Base-by-base conservation (phyloP, 2,888 invertebrate genomes). In the Tortricodes alternella region DNA sequence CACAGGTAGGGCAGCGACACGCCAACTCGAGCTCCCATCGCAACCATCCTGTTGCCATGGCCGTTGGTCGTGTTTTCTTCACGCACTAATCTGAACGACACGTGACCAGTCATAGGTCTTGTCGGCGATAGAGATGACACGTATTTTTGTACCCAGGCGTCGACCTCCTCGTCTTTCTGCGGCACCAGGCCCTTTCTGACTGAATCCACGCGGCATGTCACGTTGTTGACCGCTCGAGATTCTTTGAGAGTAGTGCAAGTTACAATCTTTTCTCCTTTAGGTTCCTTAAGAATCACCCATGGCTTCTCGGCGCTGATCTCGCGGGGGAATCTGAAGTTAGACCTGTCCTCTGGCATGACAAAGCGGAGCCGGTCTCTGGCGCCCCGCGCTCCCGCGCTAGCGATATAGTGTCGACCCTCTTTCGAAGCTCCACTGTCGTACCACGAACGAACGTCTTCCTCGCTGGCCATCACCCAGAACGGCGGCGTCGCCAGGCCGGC, bases 201-300 rank as follows among this genome's bases (percentile, higher is more conserved):
- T 44, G 92, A 85, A 68, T 96, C 94, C 38, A 96, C 92, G 3
- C 93, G 92, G 68, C 96, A 96, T 2, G 95, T 95, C 16, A 96
- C 95, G 73, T 96, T 96, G 50, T 96, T 95, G 32, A 96, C 94
- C 1, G 96, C 94, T 43, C 92, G 92, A 1, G 96, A 95, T 57
- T 95, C 94, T 74, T 95, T 95, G 37, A 96, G 89, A 0, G 96
- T 96, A 1, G 96, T 96, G 70, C 96, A 96, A 15, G 96, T 96
- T 49, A 96, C 91, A 70, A 93, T 94, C 67, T 94, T 95, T 66
- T 95, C 94, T 11, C 95, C 95, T 52, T 93, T 94, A 3, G 95
- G 92, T 72, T 96, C 95, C 51, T 94, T 93, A 6, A 96, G 93
- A 15, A 96, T 93, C 23, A 96, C 92, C 96, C 96, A 96, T 0